Evolutionary conservation across 2,113 vertebrate genomes (phyloP).

Genomic region (Pterocles gutturalis): DNA sequence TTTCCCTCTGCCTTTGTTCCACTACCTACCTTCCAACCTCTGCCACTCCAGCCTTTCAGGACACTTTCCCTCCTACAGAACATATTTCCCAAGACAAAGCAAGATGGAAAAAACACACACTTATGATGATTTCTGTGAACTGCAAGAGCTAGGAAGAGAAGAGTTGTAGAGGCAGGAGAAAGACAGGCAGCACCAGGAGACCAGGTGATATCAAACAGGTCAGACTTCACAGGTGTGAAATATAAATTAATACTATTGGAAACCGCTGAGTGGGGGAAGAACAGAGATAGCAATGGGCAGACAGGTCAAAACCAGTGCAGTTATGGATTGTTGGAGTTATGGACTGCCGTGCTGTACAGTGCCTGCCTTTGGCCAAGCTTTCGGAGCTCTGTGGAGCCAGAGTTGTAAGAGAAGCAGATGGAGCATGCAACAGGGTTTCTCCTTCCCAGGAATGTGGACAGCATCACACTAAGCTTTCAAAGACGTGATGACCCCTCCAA

Average conservation of each 20-base stretch:
- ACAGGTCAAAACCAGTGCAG: not conserved
- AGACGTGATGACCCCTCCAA: not conserved
- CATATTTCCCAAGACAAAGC: not conserved
- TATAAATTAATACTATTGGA: not conserved
- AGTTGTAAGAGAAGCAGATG: not conserved
- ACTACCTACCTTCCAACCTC: not conserved
- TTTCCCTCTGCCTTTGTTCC: not conserved
- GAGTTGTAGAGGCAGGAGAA: not conserved
- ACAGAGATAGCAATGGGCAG: not conserved
- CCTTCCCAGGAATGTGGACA: rapidly evolving
- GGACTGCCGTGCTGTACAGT: rapidly evolving
- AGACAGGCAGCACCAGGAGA: rapidly evolving
- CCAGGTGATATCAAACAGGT: not conserved
- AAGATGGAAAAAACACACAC: not conserved
- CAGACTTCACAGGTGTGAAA: not conserved
- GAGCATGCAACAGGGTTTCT: not conserved
- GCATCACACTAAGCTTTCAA: not conserved
- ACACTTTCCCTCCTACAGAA: not conserved
- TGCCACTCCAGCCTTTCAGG: not conserved
- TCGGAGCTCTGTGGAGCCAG: rapidly evolving
- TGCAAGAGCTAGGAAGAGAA: not conserved
- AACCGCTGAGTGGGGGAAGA: not conserved
- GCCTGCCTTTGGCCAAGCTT: rapidly evolving
- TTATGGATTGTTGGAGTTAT: rapidly evolving
- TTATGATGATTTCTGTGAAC: not conserved